phyloP scores from a whole-genome alignment of 64 coral and sea anemone species.

The Stylophora pistillata region DNA sequence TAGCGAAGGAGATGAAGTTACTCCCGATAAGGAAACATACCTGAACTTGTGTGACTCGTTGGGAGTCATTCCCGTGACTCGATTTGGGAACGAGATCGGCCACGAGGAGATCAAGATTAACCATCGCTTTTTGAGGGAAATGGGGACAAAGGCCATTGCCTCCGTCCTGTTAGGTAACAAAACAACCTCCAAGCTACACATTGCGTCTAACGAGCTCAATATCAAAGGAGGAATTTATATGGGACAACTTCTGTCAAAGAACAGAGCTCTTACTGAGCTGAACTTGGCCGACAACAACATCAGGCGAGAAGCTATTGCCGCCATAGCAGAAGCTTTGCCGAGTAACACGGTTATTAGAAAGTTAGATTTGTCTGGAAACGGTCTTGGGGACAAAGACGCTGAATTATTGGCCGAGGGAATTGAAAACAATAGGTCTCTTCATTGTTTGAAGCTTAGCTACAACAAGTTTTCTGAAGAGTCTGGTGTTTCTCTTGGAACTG shows the following conservation, averaged over 20 bases:
- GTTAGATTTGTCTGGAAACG: conserved; percentile 79
- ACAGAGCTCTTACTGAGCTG: conserved; percentile 72
- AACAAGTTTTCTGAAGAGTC: conserved; percentile 82
- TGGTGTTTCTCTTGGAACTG: conserved; percentile 68
- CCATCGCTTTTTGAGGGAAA: conserved; percentile 69
- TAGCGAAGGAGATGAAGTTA: neutral
- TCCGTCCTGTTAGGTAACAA: conserved; percentile 48
- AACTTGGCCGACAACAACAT: conserved; percentile 85
- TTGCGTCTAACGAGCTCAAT: conserved; percentile 65
- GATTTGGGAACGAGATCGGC: conserved; percentile 77
- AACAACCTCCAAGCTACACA: conserved; percentile 63
- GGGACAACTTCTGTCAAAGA: conserved; percentile 56
- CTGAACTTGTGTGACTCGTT: conserved; percentile 57
- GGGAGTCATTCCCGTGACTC: conserved; percentile 67
- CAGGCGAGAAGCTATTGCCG: conserved; percentile 48
- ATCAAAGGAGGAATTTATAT: conserved; percentile 61
- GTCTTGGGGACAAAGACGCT: conserved; percentile 76
- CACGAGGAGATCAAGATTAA: conserved; percentile 84
- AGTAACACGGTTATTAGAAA: conserved; percentile 64
- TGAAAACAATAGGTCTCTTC: conserved; percentile 68
- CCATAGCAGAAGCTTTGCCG: conserved; percentile 70
- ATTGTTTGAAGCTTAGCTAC: conserved; percentile 78
- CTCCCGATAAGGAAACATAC: conserved; percentile 52
- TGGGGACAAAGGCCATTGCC: conserved; percentile 71
- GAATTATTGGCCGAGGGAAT: conserved; percentile 66